phyloP scores from a whole-genome alignment of 2,888 invertebrate species.

The Silvanus unidentatus region DNA sequence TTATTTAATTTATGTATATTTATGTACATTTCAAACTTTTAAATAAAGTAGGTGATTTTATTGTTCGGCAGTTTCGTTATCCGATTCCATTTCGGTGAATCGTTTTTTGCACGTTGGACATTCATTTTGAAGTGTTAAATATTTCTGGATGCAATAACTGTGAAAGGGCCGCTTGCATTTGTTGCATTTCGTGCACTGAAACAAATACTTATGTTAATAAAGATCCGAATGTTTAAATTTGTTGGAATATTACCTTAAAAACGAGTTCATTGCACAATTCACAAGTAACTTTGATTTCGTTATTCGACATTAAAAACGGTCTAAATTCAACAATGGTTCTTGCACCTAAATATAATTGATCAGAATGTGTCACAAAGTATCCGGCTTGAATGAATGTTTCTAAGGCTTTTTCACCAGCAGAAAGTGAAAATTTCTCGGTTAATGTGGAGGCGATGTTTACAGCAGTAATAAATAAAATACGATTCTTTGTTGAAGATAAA shows the following conservation, averaged over 20 bases:
- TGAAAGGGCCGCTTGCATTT: constrained; percentile 8
- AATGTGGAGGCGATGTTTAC: background rate
- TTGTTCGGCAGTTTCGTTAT: background rate
- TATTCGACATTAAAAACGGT: background rate
- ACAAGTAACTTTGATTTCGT: background rate
- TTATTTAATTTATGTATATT: too few species aligned
- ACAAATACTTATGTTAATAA: background rate
- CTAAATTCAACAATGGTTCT: background rate
- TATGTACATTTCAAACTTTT: too few species aligned
- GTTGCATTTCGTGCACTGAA: constrained; percentile 6
- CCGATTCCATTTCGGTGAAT: constrained; percentile 1
- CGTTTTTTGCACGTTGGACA: constrained; percentile 9
- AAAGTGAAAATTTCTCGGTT: background rate
- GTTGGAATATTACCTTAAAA: background rate
- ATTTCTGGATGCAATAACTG: constrained; percentile 9
- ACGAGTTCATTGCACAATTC: background rate
- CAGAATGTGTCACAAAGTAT: background rate
- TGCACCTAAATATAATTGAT: background rate
- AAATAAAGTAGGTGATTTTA: too few species aligned
- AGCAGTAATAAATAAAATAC: background rate
- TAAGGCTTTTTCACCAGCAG: background rate
- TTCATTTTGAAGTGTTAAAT: constrained; percentile 4
- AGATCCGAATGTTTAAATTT: background rate
- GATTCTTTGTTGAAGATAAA: background rate
- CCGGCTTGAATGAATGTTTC: background rate